Conservation (phyloP, 2,888 invertebrate genomes). For the Aleiodes testaceus region DNA sequence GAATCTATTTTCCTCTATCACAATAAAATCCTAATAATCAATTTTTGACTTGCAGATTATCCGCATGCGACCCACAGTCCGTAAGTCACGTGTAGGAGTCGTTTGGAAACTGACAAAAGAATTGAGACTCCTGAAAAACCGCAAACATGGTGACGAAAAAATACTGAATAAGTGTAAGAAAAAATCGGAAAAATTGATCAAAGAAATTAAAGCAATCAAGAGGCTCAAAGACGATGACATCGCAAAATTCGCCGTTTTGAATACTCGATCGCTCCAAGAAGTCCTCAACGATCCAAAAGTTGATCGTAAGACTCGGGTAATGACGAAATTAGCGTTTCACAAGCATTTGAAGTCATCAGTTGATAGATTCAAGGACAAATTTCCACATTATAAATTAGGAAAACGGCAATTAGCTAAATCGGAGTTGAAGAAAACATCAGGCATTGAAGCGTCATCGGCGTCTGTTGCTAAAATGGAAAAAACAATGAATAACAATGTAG, state of each 20-base stretch:
- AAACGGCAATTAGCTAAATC: conserved; percentile 11
- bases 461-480: conserved; percentile 30
- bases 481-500: conserved; percentile 4
- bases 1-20: conserved; percentile 1
- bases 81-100: conserved; percentile 58
- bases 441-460: neutral
- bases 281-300: conserved; percentile 54
- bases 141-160: conserved; percentile 61
- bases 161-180: conserved; percentile 60
- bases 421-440: conserved; percentile 45
- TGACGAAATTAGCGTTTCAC: conserved; percentile 58
- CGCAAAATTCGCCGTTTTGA: conserved; percentile 60
- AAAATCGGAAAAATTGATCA: conserved; percentile 60
- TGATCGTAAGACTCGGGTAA: conserved; percentile 53
- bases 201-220: conserved; percentile 62
- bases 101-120: conserved; percentile 62
- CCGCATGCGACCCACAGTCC: conserved; percentile 59
- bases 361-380: conserved; percentile 60
- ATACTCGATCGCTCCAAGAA: conserved; percentile 52
- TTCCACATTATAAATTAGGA: conserved; percentile 57
- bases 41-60: conserved; percentile 60
- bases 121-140: conserved; percentile 55
- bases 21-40: neutral
- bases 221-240: conserved; percentile 65
- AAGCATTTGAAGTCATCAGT: conserved; percentile 57